Base-by-base conservation (phyloP, 2,113 vertebrate genomes). In the Sapajus apella region DNA sequence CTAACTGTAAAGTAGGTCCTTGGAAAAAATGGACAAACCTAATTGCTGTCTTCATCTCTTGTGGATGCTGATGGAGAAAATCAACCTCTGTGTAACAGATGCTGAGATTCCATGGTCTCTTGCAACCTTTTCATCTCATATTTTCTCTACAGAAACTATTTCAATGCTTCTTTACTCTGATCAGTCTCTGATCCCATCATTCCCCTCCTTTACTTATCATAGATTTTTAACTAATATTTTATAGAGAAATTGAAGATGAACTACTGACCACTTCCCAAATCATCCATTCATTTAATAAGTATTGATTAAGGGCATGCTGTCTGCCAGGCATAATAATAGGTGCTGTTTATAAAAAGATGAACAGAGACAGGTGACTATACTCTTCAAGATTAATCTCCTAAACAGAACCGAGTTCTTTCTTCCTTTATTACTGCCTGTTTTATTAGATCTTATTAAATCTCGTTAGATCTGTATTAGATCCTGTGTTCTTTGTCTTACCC, bases 161-260 rank as follows among this genome's bases (percentile, higher is more conserved):
- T 56, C 55, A 83, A 4, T 40, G 76, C 20, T 52, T 79, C 11
- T 82, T 14, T 27, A 9, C 16, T 8, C 32, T 17, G 5, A 30
- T 47, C 47, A 21, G 12, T 11, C 61, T 87, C 80, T 21, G 17
- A 85, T 12, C 4, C 9, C 43, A 45, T 30, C n/a, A 27, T 4
- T 4, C 56, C 23, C 37, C 12, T 47, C 3, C 61, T 85, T 66
- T 52, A 45, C 20, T 84, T 52, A 7, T 17, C 37, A 14, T n/a
- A 66, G 23, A 89, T 32, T 17, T 64, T 77, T 80, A 89, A 81
- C 70, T 81, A 76, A 40, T 68, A 72, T 56, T 76, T 95, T 47
- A 87, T 55, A 92, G 70, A 92, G n/a, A 94, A 87, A 80, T 32
- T 80, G 37, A 92, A 81, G 16, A 40, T 79, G 73, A 93, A 50